Evolutionary conservation across 2,113 vertebrate species (phyloP), one percentile per base, ranked within the genome.

Genomic region (Cephalopterus ornatus): DNA sequence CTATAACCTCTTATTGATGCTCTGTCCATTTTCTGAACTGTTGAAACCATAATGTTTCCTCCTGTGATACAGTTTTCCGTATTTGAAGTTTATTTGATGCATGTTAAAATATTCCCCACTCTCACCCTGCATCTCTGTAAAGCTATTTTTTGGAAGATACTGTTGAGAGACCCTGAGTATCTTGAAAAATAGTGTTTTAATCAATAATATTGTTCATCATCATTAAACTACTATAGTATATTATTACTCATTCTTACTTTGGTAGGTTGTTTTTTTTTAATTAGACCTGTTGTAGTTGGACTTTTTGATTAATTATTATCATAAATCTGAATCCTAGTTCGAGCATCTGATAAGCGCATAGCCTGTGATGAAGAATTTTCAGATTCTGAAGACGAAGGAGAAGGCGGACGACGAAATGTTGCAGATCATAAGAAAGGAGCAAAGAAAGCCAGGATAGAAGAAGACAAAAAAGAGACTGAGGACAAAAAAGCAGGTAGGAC

Each of bases 301-400:
- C 58, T 68, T 88, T 27, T 18, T 68, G 28, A 18, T 89, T 66
- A 47, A 44, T 77, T 75, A 77, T 89, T 58, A 37, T 68, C 9
- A 5, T 78, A 42, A 77, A 44, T 95, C 80, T 91, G 46, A 91
- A 81, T 92, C 42, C 67, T 94, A 99, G 99, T 99, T 86, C 98
- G 99, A 49, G 99, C 99, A 18, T 99, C 99, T 65, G 99, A 99
- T 85, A 99, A 99, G 93, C 98, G 99, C 94, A 99, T 99, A 96
- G 99, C 99, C 58, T 99, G 99, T 55, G 99, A 99, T 58, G 99
- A 99, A 83, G 99, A 99, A 93, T 99, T 99, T 94, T 99, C 99
- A 2, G 99, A 99, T 96, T 99, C 99, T 42, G 99, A 99, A 93
- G 99, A 99, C 37, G 99, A 99, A 97, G 99, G 99, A 14, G 99